Base-by-base conservation (phyloP, 2,888 invertebrate genomes). In the Perizoma affinitatum region DNA sequence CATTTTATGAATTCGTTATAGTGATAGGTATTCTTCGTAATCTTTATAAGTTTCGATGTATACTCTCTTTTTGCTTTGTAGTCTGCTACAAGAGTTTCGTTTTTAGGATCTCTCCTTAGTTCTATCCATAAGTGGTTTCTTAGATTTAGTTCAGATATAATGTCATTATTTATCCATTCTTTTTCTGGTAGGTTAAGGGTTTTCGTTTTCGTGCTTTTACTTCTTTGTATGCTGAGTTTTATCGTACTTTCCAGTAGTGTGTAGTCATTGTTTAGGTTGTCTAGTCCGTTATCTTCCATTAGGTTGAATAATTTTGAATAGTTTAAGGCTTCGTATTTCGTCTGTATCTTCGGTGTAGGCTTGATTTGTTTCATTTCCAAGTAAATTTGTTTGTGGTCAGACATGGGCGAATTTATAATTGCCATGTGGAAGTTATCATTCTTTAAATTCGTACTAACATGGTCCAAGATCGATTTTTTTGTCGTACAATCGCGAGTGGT, bases 291-390 rank as follows among this genome's bases (percentile, higher is more conserved):
- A 6, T 43, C 22, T 22, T 22, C 22, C 22, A 22, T 22, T 22
- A 22, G 22, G 1, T 22, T 22, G 22, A 22, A 22, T 22, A 22
- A 22, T 3, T 22, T 22, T 22, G 22, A 2, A 22, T 22, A 22
- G 22, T 22, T 22, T 22, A 46, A 8, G 4, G 46, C 34, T 33
- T 46, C 34, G 9, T 46, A 46, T 22, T 33, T 34, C 5, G n/a
- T n/a, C 8, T 4, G 7, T 34, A n/a, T 46, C 22, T 34, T 33
- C 35, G 35, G 47, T 35, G 7, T n/a, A 10, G 52, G 55, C 33
- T 44, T 11, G 10, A 40, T 42, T 42, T 55, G 48, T n/a, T 48
- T 43, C 4, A 58, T 11, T 47, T 41, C 33, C 9, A 58, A 4
- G 11, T 52, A 52, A 5, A 58, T 58, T 34, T 58, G 22, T 22